phyloP scores from a whole-genome alignment of 2,888 invertebrate species.

The Zygothrica quintamaculata region DNA sequence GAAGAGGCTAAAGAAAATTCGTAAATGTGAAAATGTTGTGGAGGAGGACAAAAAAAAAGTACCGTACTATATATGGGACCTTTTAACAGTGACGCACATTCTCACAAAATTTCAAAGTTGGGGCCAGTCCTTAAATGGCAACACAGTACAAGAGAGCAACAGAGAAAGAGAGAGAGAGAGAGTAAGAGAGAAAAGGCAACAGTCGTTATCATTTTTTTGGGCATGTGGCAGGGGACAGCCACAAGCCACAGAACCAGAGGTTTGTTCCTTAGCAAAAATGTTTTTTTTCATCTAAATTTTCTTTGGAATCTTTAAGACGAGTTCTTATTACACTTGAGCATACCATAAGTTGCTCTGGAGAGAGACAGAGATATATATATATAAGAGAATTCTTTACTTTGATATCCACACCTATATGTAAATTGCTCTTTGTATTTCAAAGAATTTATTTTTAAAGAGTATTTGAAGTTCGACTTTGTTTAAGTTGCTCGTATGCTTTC shows the following conservation, averaged over 20 bases:
- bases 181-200: slow-evolving; percentile 29
- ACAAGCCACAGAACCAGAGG: slow-evolving; percentile 68
- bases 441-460: slow-evolving; percentile 21
- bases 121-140: slow-evolving; percentile 44
- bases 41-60: slow-evolving; percentile 29
- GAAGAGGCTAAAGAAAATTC: slow-evolving; percentile 31
- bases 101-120: slow-evolving; percentile 53
- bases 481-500: background rate
- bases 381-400: no score
- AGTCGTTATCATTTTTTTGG: slow-evolving; percentile 23
- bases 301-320: background rate
- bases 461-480: background rate
- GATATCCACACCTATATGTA: no score
- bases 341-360: no score
- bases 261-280: slow-evolving; percentile 50
- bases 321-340: slow-evolving; percentile 3
- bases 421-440: no score
- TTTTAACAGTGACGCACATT: slow-evolving; percentile 63
- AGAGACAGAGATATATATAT: no score
- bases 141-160: no score
- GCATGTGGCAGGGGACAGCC: slow-evolving; percentile 41
- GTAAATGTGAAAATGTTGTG: slow-evolving; percentile 50
- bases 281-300: slow-evolving; percentile 30
- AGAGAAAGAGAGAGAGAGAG: no score
- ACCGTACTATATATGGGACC: slow-evolving; percentile 52